phyloP scores from a whole-genome alignment of 2,888 invertebrate species.

The Rhamnusium bicolor region DNA sequence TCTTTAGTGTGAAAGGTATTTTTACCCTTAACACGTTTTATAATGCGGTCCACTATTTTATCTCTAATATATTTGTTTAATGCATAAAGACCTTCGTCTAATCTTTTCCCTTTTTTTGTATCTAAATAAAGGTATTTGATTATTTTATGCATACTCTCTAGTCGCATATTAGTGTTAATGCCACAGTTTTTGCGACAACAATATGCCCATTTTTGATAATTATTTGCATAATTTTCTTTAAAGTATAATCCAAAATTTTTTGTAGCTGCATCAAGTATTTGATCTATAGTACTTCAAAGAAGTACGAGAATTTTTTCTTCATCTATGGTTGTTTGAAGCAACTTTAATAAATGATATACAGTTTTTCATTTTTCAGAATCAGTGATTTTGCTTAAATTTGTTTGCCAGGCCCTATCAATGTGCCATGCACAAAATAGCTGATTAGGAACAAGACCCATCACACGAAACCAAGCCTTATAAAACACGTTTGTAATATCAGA shows the following conservation, averaged over 20 bases:
- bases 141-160: neutral
- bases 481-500: neutral
- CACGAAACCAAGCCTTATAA: neutral
- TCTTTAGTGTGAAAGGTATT: too few species aligned
- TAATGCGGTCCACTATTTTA: neutral
- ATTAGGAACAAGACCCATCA: neutral
- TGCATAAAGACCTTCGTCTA: neutral
- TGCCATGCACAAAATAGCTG: neutral
- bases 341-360: neutral
- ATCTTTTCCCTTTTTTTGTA: neutral
- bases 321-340: neutral
- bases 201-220: neutral
- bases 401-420: neutral
- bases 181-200: neutral
- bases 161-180: neutral
- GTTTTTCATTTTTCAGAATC: neutral
- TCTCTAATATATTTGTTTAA: neutral
- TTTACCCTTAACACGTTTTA: neutral
- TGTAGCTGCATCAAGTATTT: neutral
- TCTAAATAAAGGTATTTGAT: neutral
- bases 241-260: neutral
- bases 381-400: neutral
- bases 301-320: neutral
- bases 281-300: too few species aligned
- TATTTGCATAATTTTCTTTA: neutral